Base-by-base conservation (phyloP, 2,113 vertebrate genomes). In the Bettongia penicillata region DNA sequence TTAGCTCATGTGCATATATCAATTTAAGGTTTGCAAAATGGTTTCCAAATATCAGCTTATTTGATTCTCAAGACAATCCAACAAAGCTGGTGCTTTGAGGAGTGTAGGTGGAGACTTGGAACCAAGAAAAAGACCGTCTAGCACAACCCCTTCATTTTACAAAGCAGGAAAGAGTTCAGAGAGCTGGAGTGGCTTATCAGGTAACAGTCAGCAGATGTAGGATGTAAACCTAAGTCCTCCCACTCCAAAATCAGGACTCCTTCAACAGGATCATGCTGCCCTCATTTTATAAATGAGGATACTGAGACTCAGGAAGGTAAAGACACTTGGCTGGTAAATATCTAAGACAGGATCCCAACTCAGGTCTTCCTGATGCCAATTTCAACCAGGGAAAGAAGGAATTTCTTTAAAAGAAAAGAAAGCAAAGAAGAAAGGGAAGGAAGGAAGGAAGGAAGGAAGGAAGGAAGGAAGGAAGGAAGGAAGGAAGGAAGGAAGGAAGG, bases 381-480 rank as follows among this genome's bases (percentile, higher is more conserved):
- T 43, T 14, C 37, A 43, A 77, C n/a, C n/a, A 84, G 16, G n/a
- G 37, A 43, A 43, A 84, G n/a, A 43, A 23, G 43, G n/a, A 7
- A 43, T 23, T 43, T 43, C 28, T 84, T n/a, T 22, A 43, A 84
- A 84, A n/a, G 61, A 37, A 77, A n/a, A 84, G 16, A 23, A 84
- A 77, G 37, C 4, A 68, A 61, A 11, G 31, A 25, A 77, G 14
- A 10, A 61, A 37, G 37, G 28, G 8, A 26, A 28, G 89, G 8
- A 8, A 1, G 9, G 31, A 3, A 3, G 14, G 7, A 10, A 49
- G 8, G 2, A 19, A 28, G 7, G 24, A 24, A 12, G 14, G n/a
- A 48, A 48, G 14, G 43, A 9, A 68, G 31, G 31, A 68, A 16
- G 3, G 12, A 68, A 37, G 3, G 12, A 37, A 16, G 11, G 1